These are phyloP conservation scores for Sorex fumeus DNA, from an alignment of 2,113 vertebrate genomes.

Conservation along the genomic window DNA sequence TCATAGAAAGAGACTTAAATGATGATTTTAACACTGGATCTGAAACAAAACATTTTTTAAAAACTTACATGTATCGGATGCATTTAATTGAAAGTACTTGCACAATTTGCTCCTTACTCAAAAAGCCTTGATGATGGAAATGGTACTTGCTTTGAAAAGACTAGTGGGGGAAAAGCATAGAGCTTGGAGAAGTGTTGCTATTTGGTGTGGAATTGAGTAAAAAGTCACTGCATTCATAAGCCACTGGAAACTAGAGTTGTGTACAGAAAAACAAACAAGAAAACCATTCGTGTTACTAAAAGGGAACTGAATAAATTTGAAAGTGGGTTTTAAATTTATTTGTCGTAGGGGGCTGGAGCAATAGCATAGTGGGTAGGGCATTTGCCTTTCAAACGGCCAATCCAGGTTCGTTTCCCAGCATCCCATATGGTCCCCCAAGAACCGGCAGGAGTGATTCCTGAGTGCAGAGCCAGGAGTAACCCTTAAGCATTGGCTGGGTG, in stretches of 20 bases:
- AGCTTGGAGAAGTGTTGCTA: background rate
- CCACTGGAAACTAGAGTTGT: background rate
- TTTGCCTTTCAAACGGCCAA: too few relatives aligned
- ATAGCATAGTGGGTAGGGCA: too few relatives aligned
- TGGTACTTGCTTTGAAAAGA: background rate
- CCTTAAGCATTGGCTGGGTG: too few relatives aligned
- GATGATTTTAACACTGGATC: background rate
- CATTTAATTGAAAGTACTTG: background rate
- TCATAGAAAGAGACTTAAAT: background rate
- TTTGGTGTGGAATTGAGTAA: background rate
- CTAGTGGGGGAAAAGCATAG: background rate
- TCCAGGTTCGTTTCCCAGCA: too few relatives aligned
- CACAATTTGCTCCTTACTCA: background rate
- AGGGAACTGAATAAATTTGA: background rate
- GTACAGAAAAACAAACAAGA: too few relatives aligned
- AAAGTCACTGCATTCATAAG: background rate
- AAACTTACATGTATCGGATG: background rate
- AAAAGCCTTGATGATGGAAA: background rate
- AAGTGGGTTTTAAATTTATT: slow-evolving; percentile 10
- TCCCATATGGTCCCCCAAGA: too few relatives aligned
- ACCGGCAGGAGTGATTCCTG: too few relatives aligned
- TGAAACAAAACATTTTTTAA: background rate
- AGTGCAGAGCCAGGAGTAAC: too few relatives aligned
- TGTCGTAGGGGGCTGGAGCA: too few relatives aligned
- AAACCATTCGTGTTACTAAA: background rate